Evolutionary conservation across 92 coral and sea anemone species (phyloP), one percentile per base, ranked within the genome.

Genomic region (Phenganax subtilis): DNA sequence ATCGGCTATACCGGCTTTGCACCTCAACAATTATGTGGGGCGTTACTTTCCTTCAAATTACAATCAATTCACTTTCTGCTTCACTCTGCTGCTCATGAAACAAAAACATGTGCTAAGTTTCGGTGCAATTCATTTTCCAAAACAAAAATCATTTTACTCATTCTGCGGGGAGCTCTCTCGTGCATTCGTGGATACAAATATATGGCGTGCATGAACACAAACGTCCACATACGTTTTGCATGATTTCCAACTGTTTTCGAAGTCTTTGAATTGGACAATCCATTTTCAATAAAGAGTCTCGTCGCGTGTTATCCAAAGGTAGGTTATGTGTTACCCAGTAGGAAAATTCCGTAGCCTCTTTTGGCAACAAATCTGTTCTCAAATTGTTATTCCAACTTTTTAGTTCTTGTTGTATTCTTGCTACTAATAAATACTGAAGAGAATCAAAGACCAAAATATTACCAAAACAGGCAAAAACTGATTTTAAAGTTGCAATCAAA

Each of bases 261-360:
- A 93, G 80, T 80, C 98, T 85, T 85, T 91, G 92, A 17, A 89
- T 92, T 2, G 98, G 90, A 71, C 93, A 93, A 78, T 93, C 87
- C 63, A 92, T 87, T 65, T 85, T 74, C 31, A 93, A 68, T 80
- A 93, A 78, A 73, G 90, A 88, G 71, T 88, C 90, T 75, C 97
- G 80, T n/a, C 88, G 78, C 17, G 76, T 84, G 80, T 93, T 92
- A 80, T 93, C 98, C 57, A 93, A 77, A 72, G 98, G 98, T 58
- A 93, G 88, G 56, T 93, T 93, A 30, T 93, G 97, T 15, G 98
- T 96, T 30, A 93, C 93, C 98, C 98, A 93, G 81, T 85, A 93
- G 0, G 98, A 93, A 80, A 93, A 93, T 57, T 93, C 98, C 88
- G 82, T 72, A 10, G 97, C 92, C 30, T 88, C 88, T 17, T 73